Evolutionary conservation across 2,888 invertebrate genomes (phyloP).

Genomic region (Rhodophaea formosa): DNA sequence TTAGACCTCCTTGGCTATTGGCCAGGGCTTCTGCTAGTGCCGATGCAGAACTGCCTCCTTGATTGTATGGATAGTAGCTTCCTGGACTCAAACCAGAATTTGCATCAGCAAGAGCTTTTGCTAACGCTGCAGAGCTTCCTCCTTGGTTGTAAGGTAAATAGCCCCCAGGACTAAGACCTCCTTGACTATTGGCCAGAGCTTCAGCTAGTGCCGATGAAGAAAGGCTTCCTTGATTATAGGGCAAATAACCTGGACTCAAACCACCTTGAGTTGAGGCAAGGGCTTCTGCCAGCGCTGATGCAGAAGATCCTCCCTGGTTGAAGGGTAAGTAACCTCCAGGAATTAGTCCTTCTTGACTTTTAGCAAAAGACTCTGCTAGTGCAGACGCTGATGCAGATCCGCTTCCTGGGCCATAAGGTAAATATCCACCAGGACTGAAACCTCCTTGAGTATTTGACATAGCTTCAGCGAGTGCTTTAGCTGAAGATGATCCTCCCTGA

Average conservation of each 20-base stretch:
- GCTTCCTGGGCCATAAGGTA: background rate
- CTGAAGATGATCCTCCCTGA: too few species aligned
- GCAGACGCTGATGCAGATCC: background rate
- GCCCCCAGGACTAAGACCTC: background rate
- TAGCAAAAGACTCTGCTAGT: background rate
- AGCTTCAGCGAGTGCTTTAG: too few species aligned
- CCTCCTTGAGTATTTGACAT: background rate
- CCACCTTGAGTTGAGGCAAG: background rate
- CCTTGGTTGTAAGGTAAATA: background rate
- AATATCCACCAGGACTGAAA: slow-evolving; percentile 5
- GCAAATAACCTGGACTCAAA: background rate
- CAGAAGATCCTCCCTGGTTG: background rate
- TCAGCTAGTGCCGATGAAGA: slow-evolving; percentile 2
- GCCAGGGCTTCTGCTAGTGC: slow-evolving; percentile 2
- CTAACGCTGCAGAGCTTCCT: background rate
- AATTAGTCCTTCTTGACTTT: background rate
- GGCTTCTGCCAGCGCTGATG: slow-evolving; percentile 5
- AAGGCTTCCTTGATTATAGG: background rate
- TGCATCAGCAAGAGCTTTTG: background rate
- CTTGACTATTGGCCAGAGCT: background rate
- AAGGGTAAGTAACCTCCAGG: background rate
- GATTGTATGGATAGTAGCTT: background rate
- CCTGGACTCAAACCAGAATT: background rate
- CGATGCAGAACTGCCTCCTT: background rate
- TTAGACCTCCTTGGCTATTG: background rate